Evolutionary conservation across 2,888 invertebrate genomes (phyloP).

Genomic region (Sceliomorpha sp.): DNA sequence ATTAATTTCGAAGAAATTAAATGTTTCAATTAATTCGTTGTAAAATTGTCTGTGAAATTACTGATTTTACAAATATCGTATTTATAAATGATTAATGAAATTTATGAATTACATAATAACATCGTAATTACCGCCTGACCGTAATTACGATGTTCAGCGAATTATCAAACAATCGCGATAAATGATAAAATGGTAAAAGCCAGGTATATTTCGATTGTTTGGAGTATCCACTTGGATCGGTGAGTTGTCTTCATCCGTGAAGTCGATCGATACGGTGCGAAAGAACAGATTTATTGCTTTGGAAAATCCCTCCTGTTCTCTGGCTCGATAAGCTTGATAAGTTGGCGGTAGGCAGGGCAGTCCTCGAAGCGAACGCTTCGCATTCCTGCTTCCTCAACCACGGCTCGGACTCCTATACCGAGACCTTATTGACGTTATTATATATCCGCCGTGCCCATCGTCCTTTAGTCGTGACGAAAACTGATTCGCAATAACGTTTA

Average conservation of each 20-base stretch:
- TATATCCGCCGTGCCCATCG: conserved; percentile 6
- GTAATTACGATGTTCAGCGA: too few species aligned
- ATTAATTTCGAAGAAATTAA: too few species aligned
- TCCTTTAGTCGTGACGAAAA: conserved; percentile 12
- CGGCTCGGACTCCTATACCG: conserved; percentile 20
- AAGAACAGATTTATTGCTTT: conserved; percentile 41
- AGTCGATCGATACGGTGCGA: conserved; percentile 35
- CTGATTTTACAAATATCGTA: too few species aligned
- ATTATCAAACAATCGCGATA: too few species aligned
- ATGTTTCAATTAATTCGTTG: too few species aligned
- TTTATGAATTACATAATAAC: too few species aligned
- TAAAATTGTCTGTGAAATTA: too few species aligned
- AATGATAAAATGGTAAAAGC: conserved; percentile 3
- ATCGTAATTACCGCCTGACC: too few species aligned
- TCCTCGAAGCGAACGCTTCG: conserved; percentile 26
- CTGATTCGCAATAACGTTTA: conserved; percentile 13
- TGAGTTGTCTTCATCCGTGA: conserved; percentile 24
- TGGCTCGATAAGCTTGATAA: conserved; percentile 41
- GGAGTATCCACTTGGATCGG: conserved; percentile 11
- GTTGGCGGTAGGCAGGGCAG: conserved; percentile 36
- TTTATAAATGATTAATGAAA: too few species aligned
- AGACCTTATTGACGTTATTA: conserved; percentile 25
- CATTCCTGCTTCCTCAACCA: conserved; percentile 27
- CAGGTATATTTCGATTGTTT: conserved; percentile 1
- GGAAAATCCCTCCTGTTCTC: conserved; percentile 36